Evolutionary conservation across 2,113 vertebrate genomes (phyloP).

Genomic region (Oenanthe oenanthe): DNA sequence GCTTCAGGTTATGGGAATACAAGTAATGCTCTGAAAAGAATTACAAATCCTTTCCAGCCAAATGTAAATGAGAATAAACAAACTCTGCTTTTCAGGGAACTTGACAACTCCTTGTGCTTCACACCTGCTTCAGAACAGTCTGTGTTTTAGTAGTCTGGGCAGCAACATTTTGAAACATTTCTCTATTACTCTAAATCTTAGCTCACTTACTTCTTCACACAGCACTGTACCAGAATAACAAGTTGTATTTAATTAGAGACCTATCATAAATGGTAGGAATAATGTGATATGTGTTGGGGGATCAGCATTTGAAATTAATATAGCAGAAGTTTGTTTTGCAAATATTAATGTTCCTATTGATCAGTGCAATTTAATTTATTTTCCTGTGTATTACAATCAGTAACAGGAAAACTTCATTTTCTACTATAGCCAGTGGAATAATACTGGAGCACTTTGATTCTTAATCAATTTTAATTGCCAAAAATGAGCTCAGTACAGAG

Average conservation of each 20-base stretch:
- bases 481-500: not conserved
- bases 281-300: not conserved
- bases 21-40: not conserved
- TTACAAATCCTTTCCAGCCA: not conserved
- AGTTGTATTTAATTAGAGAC: not conserved
- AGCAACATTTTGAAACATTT: not conserved
- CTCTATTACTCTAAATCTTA: not conserved
- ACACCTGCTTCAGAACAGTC: not conserved
- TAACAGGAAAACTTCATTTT: not conserved
- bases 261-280: not conserved
- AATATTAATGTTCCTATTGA: not conserved
- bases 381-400: not conserved
- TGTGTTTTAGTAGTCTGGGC: not conserved
- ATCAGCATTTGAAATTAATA: not conserved
- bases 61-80: not conserved
- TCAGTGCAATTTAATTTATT: not conserved
- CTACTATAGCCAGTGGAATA: not conserved
- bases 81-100: not conserved
- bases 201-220: not conserved
- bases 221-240: not conserved
- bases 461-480: not conserved
- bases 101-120: not conserved
- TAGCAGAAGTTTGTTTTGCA: not conserved
- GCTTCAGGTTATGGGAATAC: not conserved
- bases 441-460: not conserved